Percentiles rank a stretch among this genome's conserved stretches.
Evolutionary conservation across 2,113 vertebrate genomes (phyloP).

Genomic region (Ia io): DNA sequence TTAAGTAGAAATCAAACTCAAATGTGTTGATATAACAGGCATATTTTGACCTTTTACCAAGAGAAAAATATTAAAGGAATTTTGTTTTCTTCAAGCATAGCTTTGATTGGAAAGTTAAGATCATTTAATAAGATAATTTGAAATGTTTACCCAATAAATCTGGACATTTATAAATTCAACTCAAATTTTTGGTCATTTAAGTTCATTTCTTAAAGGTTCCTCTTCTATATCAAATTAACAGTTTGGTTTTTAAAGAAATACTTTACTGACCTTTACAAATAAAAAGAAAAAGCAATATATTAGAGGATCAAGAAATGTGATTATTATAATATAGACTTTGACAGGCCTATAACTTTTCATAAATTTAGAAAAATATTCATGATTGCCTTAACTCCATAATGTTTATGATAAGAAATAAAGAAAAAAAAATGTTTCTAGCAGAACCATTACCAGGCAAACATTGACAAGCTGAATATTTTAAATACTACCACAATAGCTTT

Average conservation of each 20-base stretch:
- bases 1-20: not conserved
- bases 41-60: constrained; percentile 1
- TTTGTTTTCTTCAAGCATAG: not conserved
- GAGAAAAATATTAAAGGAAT: not conserved
- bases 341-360: not conserved
- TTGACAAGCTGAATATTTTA: not conserved
- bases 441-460: not conserved
- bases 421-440: not conserved
- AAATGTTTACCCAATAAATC: not conserved
- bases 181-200: not conserved
- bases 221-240: not conserved
- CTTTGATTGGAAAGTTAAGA: not conserved
- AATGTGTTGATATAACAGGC: not conserved
- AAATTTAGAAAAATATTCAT: not conserved
- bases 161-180: not conserved
- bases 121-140: not conserved
- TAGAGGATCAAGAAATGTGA: not conserved
- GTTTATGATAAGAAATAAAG: not conserved
- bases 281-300: not conserved
- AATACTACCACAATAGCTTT: not conserved
- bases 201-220: not conserved
- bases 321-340: not conserved
- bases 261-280: not conserved
- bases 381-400: not conserved
- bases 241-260: not conserved